phyloP scores from a whole-genome alignment of 2,113 vertebrate genomes.

The Cryptoleucopteryx plumbea region DNA sequence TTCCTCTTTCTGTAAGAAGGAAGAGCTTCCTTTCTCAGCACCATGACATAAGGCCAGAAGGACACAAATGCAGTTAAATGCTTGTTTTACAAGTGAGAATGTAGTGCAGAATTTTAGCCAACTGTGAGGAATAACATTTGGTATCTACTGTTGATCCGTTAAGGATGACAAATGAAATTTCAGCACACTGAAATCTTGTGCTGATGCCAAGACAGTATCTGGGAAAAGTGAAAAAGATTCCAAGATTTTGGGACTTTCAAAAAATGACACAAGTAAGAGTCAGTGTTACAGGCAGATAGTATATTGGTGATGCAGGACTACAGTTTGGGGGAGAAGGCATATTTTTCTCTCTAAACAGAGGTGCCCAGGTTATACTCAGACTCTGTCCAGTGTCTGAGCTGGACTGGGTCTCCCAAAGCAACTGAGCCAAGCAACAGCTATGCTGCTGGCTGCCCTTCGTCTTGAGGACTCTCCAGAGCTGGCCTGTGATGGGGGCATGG shows the following conservation, averaged over 20 bases:
- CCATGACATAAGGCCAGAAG: neutral
- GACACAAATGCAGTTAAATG: neutral
- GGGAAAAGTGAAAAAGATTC: neutral
- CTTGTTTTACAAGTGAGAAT: neutral
- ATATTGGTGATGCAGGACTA: neutral
- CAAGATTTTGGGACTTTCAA: neutral
- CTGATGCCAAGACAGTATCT: neutral
- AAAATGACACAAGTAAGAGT: neutral
- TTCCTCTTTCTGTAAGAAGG: neutral
- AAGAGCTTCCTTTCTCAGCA: neutral
- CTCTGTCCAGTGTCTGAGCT: neutral
- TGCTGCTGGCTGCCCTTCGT: neutral
- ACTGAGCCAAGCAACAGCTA: neutral
- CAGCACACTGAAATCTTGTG: neutral
- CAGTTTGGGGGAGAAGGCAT: neutral
- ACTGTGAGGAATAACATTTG: neutral
- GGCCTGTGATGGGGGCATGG: neutral
- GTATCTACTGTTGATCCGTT: neutral
- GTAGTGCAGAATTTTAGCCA: neutral
- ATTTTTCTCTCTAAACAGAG: neutral
- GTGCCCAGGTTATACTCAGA: neutral
- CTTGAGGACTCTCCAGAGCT: neutral
- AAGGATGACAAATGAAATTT: conserved; percentile 8
- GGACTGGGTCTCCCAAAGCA: neutral
- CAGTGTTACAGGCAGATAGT: neutral